Conservation (phyloP, 2,113 vertebrate genomes). For the Taurulus bubalis region DNA sequence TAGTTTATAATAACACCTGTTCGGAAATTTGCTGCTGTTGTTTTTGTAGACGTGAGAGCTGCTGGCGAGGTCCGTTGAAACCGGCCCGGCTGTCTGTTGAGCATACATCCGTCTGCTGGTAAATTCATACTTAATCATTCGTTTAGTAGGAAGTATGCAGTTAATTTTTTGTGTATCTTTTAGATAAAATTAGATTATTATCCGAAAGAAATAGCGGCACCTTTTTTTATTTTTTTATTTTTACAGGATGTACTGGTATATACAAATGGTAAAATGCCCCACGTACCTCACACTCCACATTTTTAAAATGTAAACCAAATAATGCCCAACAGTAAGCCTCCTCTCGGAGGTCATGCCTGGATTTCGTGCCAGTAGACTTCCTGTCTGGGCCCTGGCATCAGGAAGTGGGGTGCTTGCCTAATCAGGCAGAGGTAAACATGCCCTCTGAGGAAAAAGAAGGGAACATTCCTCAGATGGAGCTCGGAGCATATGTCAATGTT, state of each 20-base stretch:
- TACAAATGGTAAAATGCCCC: neutral
- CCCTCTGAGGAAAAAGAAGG: slow-evolving; percentile 62
- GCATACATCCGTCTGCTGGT: no score
- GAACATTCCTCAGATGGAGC: slow-evolving; percentile 69
- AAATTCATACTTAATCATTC: no score
- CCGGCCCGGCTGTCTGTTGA: no score
- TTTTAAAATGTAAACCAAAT: neutral
- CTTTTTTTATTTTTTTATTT: neutral
- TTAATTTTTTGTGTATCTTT: no score
- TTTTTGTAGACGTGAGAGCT: no score
- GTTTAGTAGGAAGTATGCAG: no score
- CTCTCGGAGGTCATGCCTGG: neutral
- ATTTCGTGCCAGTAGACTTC: slow-evolving; percentile 60
- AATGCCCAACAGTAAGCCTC: neutral
- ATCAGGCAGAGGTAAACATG: slow-evolving; percentile 69
- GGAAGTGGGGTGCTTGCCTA: slow-evolving; percentile 69
- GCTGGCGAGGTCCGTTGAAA: no score
- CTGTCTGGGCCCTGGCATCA: slow-evolving; percentile 67
- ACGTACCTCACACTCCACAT: no score
- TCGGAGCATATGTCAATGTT: slow-evolving; percentile 19
- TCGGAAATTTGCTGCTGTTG: no score
- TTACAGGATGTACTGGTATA: neutral
- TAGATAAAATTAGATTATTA: neutral
- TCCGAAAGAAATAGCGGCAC: neutral
- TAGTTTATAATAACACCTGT: no score